Percentiles rank a stretch among this genome's conserved stretches.
Conservation (phyloP, 2,888 invertebrate species). For the Chydorus sphaericus region DNA sequence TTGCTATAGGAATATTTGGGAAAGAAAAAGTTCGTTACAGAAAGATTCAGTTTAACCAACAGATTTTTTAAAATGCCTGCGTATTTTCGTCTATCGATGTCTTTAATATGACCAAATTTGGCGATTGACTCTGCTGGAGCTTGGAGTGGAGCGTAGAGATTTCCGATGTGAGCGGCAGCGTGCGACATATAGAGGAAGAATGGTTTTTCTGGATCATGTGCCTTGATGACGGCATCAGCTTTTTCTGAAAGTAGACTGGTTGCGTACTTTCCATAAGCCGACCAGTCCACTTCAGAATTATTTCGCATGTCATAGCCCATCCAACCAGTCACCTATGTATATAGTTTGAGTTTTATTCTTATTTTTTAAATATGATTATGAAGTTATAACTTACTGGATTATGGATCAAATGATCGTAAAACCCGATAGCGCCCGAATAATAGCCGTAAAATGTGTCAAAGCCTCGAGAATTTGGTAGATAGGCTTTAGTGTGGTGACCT, state of each 20-base stretch:
- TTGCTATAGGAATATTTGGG: slow-evolving; percentile 48
- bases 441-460: slow-evolving; percentile 70
- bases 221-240: slow-evolving; percentile 51
- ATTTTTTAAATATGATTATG: no score
- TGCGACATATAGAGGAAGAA: slow-evolving; percentile 77
- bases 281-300: slow-evolving; percentile 52
- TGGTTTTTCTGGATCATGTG: slow-evolving; percentile 50
- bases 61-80: slow-evolving; percentile 46
- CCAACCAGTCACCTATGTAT: slow-evolving; percentile 29
- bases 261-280: slow-evolving; percentile 64
- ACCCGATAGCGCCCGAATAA: slow-evolving; percentile 80
- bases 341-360: background rate
- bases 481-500: slow-evolving; percentile 56
- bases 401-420: slow-evolving; percentile 62
- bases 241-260: slow-evolving; percentile 70
- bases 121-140: slow-evolving; percentile 54
- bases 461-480: slow-evolving; percentile 59
- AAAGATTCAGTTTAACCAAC: no score
- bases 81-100: slow-evolving; percentile 53
- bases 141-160: slow-evolving; percentile 64
- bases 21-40: no score
- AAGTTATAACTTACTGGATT: slow-evolving; percentile 36
- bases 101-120: slow-evolving; percentile 48
- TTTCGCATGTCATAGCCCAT: slow-evolving; percentile 47
- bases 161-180: slow-evolving; percentile 77